phyloP scores from a whole-genome alignment of 2,888 invertebrate species.

The Erebia epiphron region DNA sequence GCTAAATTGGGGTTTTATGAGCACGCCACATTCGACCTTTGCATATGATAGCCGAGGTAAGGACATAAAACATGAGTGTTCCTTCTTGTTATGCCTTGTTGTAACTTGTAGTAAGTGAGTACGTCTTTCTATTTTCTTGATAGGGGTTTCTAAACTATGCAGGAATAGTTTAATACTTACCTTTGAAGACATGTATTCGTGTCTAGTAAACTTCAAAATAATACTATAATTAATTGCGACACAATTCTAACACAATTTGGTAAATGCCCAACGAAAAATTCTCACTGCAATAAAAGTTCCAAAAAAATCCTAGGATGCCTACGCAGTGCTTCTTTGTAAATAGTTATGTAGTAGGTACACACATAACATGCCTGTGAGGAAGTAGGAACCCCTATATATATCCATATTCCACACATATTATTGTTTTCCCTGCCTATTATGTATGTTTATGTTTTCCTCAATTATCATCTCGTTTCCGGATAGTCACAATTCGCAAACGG shows the following conservation, averaged over 20 bases:
- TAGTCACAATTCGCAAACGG: conserved; percentile 18
- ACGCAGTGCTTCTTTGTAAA: too few species aligned
- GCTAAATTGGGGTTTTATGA: conserved; percentile 6
- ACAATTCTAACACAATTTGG: too few species aligned
- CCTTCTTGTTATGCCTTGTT: conserved; percentile 15
- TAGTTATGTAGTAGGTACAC: too few species aligned
- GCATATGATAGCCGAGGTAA: neutral
- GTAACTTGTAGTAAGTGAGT: neutral
- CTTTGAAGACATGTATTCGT: neutral
- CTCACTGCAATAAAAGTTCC: too few species aligned
- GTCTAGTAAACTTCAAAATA: too few species aligned
- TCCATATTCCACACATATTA: too few species aligned
- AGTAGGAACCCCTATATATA: too few species aligned
- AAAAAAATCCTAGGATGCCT: too few species aligned
- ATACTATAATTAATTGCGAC: too few species aligned
- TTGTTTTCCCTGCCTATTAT: neutral
- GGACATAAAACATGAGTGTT: conserved; percentile 4
- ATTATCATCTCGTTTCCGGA: conserved; percentile 12
- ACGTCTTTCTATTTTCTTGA: neutral
- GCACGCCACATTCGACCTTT: conserved; percentile 14
- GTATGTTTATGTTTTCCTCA: conserved; percentile 11
- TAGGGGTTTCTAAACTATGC: neutral
- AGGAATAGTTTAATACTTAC: neutral
- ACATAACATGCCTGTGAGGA: too few species aligned
- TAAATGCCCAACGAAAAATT: too few species aligned